Evolutionary conservation across 2,797 vertebrate species (phyloP).

Genomic region (Enteromius radiatus): DNA sequence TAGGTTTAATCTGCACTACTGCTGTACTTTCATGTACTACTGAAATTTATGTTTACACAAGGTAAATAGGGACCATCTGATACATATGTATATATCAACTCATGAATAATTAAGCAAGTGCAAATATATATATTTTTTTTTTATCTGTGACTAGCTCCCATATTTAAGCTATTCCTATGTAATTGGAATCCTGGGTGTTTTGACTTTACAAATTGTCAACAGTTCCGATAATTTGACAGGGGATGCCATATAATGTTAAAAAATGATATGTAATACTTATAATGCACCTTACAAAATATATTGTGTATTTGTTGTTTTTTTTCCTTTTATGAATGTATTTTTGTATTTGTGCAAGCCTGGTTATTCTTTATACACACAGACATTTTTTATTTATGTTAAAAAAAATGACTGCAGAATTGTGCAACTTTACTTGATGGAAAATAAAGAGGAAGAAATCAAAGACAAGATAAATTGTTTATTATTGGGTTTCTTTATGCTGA

Average conservation of each 20-base stretch:
- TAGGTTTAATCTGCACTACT: not conserved
- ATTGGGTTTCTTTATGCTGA: constrained; percentile 60
- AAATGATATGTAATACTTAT: constrained; percentile 15
- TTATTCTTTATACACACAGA: not conserved
- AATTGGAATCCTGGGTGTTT: not conserved
- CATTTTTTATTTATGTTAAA: not conserved
- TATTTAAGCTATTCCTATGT: not conserved
- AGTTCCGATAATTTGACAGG: not conserved
- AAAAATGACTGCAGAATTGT: constrained; percentile 44
- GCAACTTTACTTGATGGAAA: constrained; percentile 60
- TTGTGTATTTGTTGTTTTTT: not conserved
- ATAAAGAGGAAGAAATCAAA: constrained; percentile 23
- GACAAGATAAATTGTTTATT: constrained; percentile 51
- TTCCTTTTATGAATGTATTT: constrained; percentile 4
- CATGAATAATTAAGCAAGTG: not conserved
- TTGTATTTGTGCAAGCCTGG: constrained; percentile 14
- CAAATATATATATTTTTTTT: not conserved
- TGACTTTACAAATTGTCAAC: not conserved
- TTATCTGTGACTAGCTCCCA: not conserved
- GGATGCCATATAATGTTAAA: not conserved
- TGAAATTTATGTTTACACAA: constrained; percentile 32
- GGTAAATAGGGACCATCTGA: constrained; percentile 30
- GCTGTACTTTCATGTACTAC: constrained; percentile 12
- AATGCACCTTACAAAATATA: constrained; percentile 29
- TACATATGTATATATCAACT: not conserved